Evolutionary conservation across 2,113 vertebrate genomes (phyloP).

Genomic region (Melozone crissalis): DNA sequence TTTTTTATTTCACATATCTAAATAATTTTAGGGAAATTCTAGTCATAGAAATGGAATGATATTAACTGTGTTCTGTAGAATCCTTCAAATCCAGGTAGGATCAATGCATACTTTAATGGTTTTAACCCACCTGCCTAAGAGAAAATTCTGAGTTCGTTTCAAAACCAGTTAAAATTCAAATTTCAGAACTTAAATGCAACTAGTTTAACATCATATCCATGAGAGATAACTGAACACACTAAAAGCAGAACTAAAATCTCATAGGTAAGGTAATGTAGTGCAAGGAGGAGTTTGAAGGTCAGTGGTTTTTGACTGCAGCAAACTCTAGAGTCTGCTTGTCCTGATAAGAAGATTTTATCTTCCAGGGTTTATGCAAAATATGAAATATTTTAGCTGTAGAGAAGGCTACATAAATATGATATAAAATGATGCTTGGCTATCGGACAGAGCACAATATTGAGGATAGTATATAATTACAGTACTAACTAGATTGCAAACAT

Average conservation of each 20-base stretch:
- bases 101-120: neutral
- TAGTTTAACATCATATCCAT: neutral
- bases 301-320: neutral
- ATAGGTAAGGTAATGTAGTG: neutral
- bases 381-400: neutral
- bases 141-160: neutral
- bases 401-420: neutral
- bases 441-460: neutral
- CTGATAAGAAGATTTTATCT: neutral
- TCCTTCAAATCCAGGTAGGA: neutral
- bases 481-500: neutral
- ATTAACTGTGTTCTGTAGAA: neutral
- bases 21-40: neutral
- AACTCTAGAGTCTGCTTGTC: neutral
- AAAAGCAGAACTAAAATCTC: neutral
- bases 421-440: neutral
- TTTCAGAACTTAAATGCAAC: neutral
- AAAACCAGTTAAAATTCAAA: neutral
- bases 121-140: neutral
- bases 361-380: neutral
- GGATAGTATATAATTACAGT: constrained; percentile 5
- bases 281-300: neutral
- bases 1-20: neutral
- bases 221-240: neutral
- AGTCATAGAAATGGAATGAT: neutral